These are phyloP conservation scores for Drosophila bipectinata DNA, from an alignment of 1,140 invertebrate genomes.

Conservation along the genomic window DNA sequence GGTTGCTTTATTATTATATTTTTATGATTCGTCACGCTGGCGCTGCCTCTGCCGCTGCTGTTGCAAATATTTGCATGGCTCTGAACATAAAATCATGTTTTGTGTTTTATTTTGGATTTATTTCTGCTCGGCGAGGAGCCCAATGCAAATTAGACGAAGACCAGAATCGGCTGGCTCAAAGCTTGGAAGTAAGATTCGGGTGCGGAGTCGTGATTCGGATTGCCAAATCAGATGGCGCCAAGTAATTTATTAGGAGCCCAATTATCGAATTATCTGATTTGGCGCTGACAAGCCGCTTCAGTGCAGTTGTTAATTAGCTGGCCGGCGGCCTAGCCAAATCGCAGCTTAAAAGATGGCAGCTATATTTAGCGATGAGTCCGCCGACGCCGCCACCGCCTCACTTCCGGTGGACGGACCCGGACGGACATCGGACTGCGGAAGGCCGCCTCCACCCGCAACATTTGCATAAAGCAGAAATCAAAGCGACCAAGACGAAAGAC, in stretches of 20 bases:
- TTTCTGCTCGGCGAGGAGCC: constrained; percentile 8
- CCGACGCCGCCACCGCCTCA: constrained; percentile 20
- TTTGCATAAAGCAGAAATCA: constrained; percentile 64
- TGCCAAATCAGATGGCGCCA: constrained; percentile 66
- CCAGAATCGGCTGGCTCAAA: constrained; percentile 26
- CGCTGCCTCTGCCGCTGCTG: constrained; percentile 9
- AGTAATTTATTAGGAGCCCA: constrained; percentile 78
- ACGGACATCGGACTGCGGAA: constrained; percentile 47
- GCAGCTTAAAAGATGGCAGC: constrained; percentile 25
- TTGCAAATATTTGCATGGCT: constrained; percentile 53
- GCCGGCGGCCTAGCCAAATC: constrained; percentile 21
- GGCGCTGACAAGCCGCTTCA: constrained; percentile 63
- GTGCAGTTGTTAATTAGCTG: constrained; percentile 60
- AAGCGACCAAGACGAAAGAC: constrained; percentile 28
- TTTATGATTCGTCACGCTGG: constrained; percentile 56
- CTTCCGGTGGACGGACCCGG: constrained; percentile 60
- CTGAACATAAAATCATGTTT: constrained; percentile 22
- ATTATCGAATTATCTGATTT: constrained; percentile 72
- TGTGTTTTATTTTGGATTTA: background rate
- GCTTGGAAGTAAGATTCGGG: constrained; percentile 12
- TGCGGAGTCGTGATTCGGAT: constrained; percentile 32
- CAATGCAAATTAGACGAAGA: constrained; percentile 54
- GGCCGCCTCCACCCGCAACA: constrained; percentile 74
- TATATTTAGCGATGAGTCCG: constrained; percentile 74
- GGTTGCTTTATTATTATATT: constrained; percentile 46